phyloP scores from a whole-genome alignment of 2,113 vertebrate species.

The Spizaetus ornatus region DNA sequence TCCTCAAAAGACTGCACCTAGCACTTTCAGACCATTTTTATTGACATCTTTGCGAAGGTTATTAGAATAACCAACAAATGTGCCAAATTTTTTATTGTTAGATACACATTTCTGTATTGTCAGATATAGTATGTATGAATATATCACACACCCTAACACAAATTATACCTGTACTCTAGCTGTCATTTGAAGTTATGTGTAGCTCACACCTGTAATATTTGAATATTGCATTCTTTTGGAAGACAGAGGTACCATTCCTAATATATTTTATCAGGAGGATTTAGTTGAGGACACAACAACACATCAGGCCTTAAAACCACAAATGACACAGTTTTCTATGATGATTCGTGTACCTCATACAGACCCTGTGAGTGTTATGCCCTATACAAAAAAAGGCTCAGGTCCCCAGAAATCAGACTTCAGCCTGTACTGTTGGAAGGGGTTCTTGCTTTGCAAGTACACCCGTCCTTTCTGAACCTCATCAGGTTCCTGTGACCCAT shows the following conservation, averaged over 20 bases:
- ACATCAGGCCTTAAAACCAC: background rate
- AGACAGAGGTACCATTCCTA: background rate
- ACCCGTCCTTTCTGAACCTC: background rate
- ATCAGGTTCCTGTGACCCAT: background rate
- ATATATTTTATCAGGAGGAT: background rate
- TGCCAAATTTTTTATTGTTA: fast-evolving
- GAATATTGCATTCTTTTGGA: background rate
- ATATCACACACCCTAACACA: no score
- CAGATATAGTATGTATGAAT: background rate
- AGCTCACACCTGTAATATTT: background rate
- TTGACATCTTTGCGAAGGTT: background rate
- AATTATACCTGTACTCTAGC: background rate
- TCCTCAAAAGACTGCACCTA: background rate
- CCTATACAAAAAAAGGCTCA: background rate
- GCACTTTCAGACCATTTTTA: background rate
- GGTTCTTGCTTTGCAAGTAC: background rate
- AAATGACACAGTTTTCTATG: background rate
- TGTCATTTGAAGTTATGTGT: background rate
- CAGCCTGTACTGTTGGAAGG: background rate
- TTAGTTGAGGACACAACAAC: background rate
- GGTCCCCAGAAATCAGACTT: background rate
- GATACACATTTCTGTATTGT: background rate
- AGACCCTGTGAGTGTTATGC: background rate
- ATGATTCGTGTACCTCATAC: background rate
- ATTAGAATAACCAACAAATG: background rate